Percentiles rank a stretch among this genome's conserved stretches.
Conservation (phyloP, 2,797 vertebrate species). For the Aselliscus stoliczkanus region DNA sequence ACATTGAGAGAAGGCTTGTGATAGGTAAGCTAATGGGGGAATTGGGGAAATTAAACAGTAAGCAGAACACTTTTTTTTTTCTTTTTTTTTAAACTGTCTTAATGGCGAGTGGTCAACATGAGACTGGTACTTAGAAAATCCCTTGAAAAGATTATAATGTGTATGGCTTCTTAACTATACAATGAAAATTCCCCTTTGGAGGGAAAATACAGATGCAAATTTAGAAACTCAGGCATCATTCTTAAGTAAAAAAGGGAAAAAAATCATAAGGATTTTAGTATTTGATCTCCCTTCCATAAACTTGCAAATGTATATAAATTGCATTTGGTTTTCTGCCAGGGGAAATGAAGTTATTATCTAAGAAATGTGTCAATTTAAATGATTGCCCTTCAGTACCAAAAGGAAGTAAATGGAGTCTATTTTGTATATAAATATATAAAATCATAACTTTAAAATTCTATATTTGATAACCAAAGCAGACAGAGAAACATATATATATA, state of each 20-base stretch:
- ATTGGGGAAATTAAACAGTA: not conserved
- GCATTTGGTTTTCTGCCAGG: not conserved
- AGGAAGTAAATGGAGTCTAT: not conserved
- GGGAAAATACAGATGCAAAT: not conserved
- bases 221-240: conserved; percentile 22
- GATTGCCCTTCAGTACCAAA: not conserved
- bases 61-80: not conserved
- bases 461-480: not conserved
- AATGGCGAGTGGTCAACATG: not conserved
- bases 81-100: not conserved
- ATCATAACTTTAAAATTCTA: not conserved
- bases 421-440: rapidly evolving
- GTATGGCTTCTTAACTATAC: not conserved
- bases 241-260: conserved; percentile 26
- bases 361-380: not conserved
- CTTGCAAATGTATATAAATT: not conserved
- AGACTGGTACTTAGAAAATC: not conserved
- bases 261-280: conserved; percentile 27
- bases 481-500: not conserved
- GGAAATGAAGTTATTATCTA: not conserved
- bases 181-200: not conserved
- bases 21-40: not conserved
- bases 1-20: not conserved
- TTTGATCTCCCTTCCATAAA: conserved; percentile 10
- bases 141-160: not conserved